Evolutionary conservation across 2,113 vertebrate species (phyloP).

Genomic region (Hirundichthys speculiger): DNA sequence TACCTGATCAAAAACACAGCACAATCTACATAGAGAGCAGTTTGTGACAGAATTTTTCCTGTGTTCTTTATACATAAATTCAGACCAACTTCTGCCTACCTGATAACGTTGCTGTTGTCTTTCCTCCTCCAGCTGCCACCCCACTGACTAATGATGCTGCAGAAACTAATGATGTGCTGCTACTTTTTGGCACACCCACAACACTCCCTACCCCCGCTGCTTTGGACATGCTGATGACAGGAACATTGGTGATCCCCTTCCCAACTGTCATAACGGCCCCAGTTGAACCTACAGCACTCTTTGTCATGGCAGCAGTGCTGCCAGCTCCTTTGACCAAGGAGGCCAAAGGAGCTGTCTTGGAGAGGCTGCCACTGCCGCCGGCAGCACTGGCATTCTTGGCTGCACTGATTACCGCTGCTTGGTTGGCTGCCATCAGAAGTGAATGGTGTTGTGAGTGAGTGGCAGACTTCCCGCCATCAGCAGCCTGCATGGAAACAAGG

Average conservation of each 20-base stretch:
- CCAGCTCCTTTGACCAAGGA: conserved; percentile 64
- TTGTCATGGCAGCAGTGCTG: conserved; percentile 35
- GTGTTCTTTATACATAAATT: neutral
- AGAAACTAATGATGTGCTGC: conserved; percentile 71
- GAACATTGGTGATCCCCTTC: conserved; percentile 72
- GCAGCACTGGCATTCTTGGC: conserved; percentile 75
- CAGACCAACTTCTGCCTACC: conserved; percentile 73
- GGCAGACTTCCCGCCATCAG: conserved; percentile 64
- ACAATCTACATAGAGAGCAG: neutral
- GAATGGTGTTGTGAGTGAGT: conserved; percentile 75
- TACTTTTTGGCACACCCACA: conserved; percentile 69
- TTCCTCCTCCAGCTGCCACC: conserved; percentile 67
- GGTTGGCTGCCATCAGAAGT: conserved; percentile 80
- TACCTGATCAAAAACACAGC: conserved; percentile 76
- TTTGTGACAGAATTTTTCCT: no score
- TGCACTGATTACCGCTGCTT: conserved; percentile 80
- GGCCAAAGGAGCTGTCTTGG: conserved; percentile 57
- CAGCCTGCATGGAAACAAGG: conserved; percentile 42
- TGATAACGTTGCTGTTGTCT: conserved; percentile 84
- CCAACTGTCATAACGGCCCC: conserved; percentile 57
- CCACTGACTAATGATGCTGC: conserved; percentile 86
- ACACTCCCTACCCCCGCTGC: conserved; percentile 54
- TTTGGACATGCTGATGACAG: conserved; percentile 76
- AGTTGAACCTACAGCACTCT: conserved; percentile 43
- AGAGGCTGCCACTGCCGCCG: conserved; percentile 45